Evolutionary conservation across 2,797 vertebrate species (phyloP).

Genomic region (Parotocinclus haroldoi): DNA sequence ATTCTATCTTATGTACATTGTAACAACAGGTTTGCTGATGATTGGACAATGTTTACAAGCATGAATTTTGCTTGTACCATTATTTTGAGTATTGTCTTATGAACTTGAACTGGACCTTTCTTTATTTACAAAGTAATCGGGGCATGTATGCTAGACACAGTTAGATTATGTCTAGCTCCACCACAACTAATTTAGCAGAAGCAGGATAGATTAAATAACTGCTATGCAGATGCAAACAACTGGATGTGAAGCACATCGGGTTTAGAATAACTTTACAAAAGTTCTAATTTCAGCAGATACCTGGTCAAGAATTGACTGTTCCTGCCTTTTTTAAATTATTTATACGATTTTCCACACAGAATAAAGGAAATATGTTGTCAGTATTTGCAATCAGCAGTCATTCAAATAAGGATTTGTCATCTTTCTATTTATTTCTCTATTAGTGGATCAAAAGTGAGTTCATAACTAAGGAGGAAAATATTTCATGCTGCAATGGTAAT

Average conservation of each 20-base stretch:
- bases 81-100: too few species aligned
- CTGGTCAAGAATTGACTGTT: not conserved
- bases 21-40: too few species aligned
- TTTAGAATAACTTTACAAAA: not conserved
- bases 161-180: too few species aligned
- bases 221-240: not conserved
- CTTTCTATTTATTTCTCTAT: conserved; percentile 21
- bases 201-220: not conserved
- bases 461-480: conserved; percentile 16
- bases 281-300: not conserved
- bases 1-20: too few species aligned
- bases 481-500: conserved; percentile 17
- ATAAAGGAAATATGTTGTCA: conserved; percentile 22
- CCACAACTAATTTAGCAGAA: not conserved
- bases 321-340: not conserved
- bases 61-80: too few species aligned
- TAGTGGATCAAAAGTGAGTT: conserved; percentile 26
- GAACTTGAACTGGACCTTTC: too few species aligned
- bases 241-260: not conserved
- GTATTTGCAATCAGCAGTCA: conserved; percentile 18
- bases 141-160: too few species aligned
- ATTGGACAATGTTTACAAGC: too few species aligned
- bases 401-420: conserved; percentile 35
- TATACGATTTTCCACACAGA: not conserved
- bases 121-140: too few species aligned